Conservation (phyloP, 2,797 vertebrate species). For the Crocidura indochinensis region DNA sequence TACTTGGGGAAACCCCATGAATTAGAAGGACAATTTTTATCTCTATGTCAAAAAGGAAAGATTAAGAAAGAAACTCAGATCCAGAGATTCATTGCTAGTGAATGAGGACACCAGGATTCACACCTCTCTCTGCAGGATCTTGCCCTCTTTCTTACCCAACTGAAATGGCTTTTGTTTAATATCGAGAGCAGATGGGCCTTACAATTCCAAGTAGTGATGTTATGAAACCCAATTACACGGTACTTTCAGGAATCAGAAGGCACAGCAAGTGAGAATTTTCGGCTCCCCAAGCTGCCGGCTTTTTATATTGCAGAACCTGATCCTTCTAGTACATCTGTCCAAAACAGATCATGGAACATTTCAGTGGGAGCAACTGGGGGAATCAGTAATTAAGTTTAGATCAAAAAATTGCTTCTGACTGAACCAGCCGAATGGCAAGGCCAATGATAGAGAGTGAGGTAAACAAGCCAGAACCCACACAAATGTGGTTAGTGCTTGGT, state of each 20-base stretch:
- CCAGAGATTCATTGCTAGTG: neutral
- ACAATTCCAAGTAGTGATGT: conserved; percentile 3
- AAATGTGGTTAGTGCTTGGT: conserved; percentile 56
- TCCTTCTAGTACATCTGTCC: neutral
- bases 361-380: conserved; percentile 25
- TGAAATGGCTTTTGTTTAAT: conserved; percentile 22
- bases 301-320: neutral
- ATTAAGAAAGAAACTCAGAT: neutral
- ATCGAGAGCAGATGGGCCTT: conserved; percentile 1
- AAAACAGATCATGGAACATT: conserved; percentile 41
- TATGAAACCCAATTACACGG: conserved; percentile 55
- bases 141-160: neutral
- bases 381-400: conserved; percentile 71
- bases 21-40: neutral
- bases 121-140: neutral
- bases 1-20: neutral
- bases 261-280: conserved; percentile 36
- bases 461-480: conserved; percentile 73
- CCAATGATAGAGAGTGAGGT: conserved; percentile 71
- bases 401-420: conserved; percentile 75
- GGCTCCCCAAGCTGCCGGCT: conserved; percentile 2
- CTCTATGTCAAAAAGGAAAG: neutral
- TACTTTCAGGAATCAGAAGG: conserved; percentile 61
- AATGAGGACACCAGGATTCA: neutral
- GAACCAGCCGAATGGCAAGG: conserved; percentile 60